phyloP scores from a whole-genome alignment of 2,888 invertebrate species.

The Escarpia spicata region DNA sequence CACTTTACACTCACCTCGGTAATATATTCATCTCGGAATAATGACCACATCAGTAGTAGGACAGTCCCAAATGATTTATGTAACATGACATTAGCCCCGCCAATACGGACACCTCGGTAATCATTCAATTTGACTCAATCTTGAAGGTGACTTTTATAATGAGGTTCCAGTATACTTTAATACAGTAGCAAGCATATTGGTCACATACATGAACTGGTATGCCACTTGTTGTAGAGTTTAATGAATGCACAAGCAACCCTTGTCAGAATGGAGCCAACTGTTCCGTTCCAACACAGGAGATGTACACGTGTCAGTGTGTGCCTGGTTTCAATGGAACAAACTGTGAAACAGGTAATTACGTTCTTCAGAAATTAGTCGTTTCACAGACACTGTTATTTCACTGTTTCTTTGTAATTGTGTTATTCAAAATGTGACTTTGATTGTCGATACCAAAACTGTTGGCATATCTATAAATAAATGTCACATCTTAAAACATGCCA shows the following conservation, averaged over 20 bases:
- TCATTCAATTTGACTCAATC: too few species aligned
- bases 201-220: background rate
- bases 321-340: background rate
- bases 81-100: too few species aligned
- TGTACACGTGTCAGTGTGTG: background rate
- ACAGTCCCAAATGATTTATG: too few species aligned
- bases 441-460: too few species aligned
- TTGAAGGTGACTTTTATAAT: too few species aligned
- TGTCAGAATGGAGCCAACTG: background rate
- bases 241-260: background rate
- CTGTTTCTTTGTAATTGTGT: background rate
- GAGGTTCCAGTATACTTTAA: too few species aligned
- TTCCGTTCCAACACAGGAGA: background rate
- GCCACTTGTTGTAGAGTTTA: background rate
- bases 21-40: too few species aligned
- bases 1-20: background rate
- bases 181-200: too few species aligned
- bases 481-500: too few species aligned
- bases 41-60: too few species aligned
- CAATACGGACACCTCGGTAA: too few species aligned
- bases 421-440: background rate
- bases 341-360: background rate
- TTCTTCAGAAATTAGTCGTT: background rate
- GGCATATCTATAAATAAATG: too few species aligned
- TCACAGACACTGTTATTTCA: background rate